phyloP scores from a whole-genome alignment of 2,113 vertebrate species.

The Aphelocoma coerulescens region DNA sequence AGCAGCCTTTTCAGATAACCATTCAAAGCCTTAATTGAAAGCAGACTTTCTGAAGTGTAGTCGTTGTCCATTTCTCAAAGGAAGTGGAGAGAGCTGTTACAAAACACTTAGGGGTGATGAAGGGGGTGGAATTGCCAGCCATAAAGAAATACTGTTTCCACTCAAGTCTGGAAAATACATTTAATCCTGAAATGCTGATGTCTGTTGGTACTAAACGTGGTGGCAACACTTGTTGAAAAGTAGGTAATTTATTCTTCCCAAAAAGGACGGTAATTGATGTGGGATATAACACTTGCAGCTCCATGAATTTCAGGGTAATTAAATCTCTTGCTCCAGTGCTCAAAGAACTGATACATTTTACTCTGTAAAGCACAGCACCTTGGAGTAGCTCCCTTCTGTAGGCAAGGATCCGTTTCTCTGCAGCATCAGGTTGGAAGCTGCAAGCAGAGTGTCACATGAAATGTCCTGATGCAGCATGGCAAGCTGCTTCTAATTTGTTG shows the following conservation, averaged over 20 bases:
- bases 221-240: not conserved
- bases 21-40: not conserved
- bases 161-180: not conserved
- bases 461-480: not conserved
- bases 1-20: not conserved
- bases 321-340: conserved; percentile 12
- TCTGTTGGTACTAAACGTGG: not conserved
- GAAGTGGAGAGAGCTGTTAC: not conserved
- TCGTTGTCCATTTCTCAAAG: not conserved
- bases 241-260: not conserved
- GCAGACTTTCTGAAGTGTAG: not conserved
- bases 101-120: not conserved
- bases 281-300: not conserved
- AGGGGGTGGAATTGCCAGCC: not conserved
- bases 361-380: not conserved
- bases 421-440: not conserved
- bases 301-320: not conserved
- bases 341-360: not conserved
- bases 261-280: not conserved
- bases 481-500: not conserved
- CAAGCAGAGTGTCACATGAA: not conserved
- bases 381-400: not conserved
- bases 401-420: not conserved
- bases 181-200: not conserved
- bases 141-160: not conserved